Conservation (phyloP, 1,140 invertebrate genomes). For the Laupala kohalensis region DNA sequence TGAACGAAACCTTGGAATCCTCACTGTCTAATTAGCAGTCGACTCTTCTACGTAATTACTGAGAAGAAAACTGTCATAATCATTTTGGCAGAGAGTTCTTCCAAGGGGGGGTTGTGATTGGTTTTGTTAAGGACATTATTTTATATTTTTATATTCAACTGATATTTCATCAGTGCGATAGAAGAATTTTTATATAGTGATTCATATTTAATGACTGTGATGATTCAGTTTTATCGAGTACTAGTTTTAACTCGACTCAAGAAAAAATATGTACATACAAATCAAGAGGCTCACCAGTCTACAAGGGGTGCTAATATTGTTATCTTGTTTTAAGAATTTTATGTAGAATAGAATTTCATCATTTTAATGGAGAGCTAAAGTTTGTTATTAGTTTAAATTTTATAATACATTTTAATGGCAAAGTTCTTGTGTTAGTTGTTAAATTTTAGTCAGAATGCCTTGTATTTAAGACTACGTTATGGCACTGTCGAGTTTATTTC, state of each 20-base stretch:
- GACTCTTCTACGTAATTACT: background rate
- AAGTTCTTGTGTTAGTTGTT: background rate
- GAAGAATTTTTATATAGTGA: background rate
- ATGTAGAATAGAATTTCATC: background rate
- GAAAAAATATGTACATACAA: background rate
- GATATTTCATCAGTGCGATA: background rate
- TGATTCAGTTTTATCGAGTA: background rate
- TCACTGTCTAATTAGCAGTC: constrained; percentile 14
- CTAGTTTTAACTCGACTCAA: background rate
- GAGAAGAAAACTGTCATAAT: background rate
- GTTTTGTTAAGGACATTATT: too few species aligned
- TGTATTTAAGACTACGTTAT: background rate
- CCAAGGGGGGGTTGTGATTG: too few species aligned
- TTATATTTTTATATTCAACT: background rate
- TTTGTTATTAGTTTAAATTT: background rate
- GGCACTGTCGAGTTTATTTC: background rate
- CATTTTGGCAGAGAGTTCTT: background rate
- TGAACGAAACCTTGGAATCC: constrained; percentile 20
- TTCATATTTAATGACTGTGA: background rate
- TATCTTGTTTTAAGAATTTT: background rate
- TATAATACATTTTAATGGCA: background rate
- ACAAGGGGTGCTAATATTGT: background rate
- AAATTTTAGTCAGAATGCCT: background rate
- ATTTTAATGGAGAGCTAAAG: background rate
- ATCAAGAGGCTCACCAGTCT: background rate